Conservation (phyloP, 2,797 vertebrate species). For the Zalophus californianus region DNA sequence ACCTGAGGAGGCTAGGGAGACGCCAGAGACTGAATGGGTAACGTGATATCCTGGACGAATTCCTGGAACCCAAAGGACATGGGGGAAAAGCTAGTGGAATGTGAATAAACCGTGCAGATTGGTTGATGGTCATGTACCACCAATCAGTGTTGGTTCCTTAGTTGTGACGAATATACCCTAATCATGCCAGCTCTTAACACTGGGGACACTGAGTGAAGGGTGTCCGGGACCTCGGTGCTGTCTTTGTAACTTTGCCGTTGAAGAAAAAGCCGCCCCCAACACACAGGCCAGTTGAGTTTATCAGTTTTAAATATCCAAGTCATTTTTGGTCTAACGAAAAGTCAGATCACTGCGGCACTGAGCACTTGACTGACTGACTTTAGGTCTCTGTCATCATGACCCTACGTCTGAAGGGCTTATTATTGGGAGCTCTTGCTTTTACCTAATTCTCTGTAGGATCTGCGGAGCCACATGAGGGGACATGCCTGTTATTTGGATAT, state of each 20-base stretch:
- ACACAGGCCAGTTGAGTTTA: neutral
- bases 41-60: neutral
- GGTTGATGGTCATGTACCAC: neutral
- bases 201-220: neutral
- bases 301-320: neutral
- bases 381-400: neutral
- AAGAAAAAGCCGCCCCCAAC: neutral
- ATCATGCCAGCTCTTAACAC: neutral
- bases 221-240: neutral
- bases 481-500: neutral
- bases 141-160: neutral
- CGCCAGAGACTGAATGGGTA: accelerated
- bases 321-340: neutral
- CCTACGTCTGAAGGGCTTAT: accelerated
- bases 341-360: neutral
- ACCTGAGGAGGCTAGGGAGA: neutral
- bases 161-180: neutral
- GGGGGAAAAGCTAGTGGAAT: neutral
- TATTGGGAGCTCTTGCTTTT: accelerated
- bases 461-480: neutral
- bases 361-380: neutral
- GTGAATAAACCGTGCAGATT: neutral
- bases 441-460: neutral
- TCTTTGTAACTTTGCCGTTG: neutral
- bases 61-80: neutral